These are phyloP conservation scores for Phallusia fumigata DNA, from an alignment of 23 tunicate species.

Conservation along the genomic window DNA sequence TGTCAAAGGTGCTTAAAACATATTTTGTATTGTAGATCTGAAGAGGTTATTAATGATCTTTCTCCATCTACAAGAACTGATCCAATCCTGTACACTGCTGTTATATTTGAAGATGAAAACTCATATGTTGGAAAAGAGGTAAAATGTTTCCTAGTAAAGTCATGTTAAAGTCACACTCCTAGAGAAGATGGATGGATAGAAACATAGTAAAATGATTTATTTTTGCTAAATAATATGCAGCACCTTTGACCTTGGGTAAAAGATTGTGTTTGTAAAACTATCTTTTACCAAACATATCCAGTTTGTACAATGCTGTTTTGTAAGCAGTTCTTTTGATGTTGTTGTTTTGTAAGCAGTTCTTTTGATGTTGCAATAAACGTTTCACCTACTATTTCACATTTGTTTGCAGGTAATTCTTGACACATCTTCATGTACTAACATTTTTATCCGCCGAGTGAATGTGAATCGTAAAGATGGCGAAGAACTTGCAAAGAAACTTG, in stretches of 20 bases:
- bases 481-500: constrained; percentile 18
- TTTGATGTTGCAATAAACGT: too few species aligned
- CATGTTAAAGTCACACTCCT: too few species aligned
- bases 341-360: too few species aligned
- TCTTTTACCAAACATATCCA: not conserved
- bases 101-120: constrained; percentile 36
- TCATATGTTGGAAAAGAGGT: constrained; percentile 61
- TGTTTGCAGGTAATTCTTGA: constrained; percentile 72
- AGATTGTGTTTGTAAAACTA: not conserved
- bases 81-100: constrained; percentile 11
- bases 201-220: too few species aligned
- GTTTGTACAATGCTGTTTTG: not conserved
- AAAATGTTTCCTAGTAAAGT: too few species aligned
- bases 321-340: not conserved
- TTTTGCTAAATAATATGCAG: too few species aligned
- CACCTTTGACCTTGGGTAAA: too few species aligned
- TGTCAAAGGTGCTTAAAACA: not conserved
- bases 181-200: too few species aligned
- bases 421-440: constrained; percentile 71
- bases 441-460: constrained; percentile 48
- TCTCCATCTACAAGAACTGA: not conserved
- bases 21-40: constrained; percentile 2
- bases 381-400: not conserved
- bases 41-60: constrained; percentile 4
- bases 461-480: constrained; percentile 19